These are phyloP conservation scores for Stigmatopora argus DNA, from an alignment of 2,113 vertebrate genomes.

Conservation along the genomic window DNA sequence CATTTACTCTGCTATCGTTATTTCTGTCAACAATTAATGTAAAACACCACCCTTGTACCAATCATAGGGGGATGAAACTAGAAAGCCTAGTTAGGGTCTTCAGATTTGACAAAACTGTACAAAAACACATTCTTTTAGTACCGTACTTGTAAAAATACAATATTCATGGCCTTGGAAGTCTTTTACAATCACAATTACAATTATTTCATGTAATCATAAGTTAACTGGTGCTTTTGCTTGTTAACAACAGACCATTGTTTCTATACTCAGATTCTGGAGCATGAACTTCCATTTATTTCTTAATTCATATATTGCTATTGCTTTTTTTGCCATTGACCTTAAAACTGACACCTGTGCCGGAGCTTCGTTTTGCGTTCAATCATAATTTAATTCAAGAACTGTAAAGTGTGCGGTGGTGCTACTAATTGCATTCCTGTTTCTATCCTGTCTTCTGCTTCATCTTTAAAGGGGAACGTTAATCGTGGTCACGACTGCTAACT, in stretches of 20 bases:
- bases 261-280: no score
- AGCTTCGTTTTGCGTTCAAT: not conserved
- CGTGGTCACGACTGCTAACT: conserved; percentile 12
- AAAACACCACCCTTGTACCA: conserved; percentile 12
- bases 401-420: not conserved
- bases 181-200: no score
- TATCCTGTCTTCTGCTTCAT: conserved; percentile 5
- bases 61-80: not conserved
- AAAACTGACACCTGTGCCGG: not conserved
- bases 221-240: no score
- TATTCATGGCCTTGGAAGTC: no score
- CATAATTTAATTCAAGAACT: not conserved
- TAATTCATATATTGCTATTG: not conserved
- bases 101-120: no score
- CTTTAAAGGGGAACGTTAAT: not conserved
- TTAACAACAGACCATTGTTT: no score
- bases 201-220: no score
- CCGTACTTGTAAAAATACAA: no score
- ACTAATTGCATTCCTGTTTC: not conserved
- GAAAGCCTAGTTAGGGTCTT: not conserved
- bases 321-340: not conserved
- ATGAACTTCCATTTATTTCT: not conserved
- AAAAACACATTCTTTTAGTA: no score
- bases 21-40: conserved; percentile 16
- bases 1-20: conserved; percentile 24